Conservation (phyloP, 64 coral and sea anemone genomes). For the Trachythela sp. region DNA sequence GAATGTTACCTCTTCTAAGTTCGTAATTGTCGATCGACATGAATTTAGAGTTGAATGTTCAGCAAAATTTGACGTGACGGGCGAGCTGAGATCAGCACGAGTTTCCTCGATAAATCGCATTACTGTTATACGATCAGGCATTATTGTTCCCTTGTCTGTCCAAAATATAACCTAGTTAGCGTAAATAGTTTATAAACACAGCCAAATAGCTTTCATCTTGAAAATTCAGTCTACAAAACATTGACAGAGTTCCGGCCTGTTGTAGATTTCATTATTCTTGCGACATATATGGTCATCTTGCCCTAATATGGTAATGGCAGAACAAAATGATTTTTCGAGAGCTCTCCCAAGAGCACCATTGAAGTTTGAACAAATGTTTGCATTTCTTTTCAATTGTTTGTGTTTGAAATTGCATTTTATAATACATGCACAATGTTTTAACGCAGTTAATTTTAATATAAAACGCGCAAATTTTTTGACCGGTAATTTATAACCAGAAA, state of each 20-base stretch:
- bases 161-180: neutral
- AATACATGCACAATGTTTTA: no score
- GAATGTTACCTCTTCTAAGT: conserved; percentile 6
- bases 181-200: neutral
- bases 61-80: neutral
- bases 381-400: no score
- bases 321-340: neutral
- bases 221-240: neutral
- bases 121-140: conserved; percentile 18
- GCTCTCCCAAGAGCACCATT: neutral
- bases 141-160: neutral
- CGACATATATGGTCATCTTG: neutral
- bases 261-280: neutral
- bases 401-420: no score
- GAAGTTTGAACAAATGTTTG: neutral
- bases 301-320: neutral
- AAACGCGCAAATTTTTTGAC: no score
- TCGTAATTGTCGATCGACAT: neutral
- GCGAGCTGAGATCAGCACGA: neutral
- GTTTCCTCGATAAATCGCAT: conserved; percentile 11
- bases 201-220: neutral
- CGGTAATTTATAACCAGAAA: no score
- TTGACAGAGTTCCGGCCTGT: conserved; percentile 6
- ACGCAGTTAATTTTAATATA: no score
- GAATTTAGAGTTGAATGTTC: neutral